phyloP scores from a whole-genome alignment of 2,888 invertebrate species.

The Deilephila porcellus region DNA sequence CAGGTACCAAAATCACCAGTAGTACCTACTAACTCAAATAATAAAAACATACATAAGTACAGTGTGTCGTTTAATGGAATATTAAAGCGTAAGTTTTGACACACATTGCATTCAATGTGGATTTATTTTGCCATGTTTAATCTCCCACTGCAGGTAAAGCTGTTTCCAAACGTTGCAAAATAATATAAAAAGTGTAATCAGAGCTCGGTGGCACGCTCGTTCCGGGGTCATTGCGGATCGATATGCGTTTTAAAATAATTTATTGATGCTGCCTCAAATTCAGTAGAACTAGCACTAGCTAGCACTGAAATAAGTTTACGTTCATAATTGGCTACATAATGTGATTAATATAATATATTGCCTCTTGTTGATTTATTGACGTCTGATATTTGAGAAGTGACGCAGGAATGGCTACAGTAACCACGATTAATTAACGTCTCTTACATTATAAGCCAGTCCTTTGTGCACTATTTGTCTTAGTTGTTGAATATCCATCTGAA shows the following conservation, averaged over 20 bases:
- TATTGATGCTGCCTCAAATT: background rate
- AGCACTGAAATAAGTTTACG: background rate
- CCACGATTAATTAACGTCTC: constrained; percentile 13
- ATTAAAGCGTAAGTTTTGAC: background rate
- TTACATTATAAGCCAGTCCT: background rate
- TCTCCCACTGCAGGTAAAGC: background rate
- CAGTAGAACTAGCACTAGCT: background rate
- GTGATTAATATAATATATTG: background rate
- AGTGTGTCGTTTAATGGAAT: background rate
- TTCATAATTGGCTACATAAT: background rate
- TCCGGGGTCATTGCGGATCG: background rate
- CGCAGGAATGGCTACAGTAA: constrained; percentile 2
- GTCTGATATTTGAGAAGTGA: constrained; percentile 19
- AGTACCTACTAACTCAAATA: background rate
- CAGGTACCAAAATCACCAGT: background rate
- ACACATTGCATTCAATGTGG: background rate
- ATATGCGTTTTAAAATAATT: constrained; percentile 6
- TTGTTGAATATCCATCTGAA: background rate
- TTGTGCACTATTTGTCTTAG: background rate
- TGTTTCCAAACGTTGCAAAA: constrained; percentile 9
- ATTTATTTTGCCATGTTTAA: constrained; percentile 2
- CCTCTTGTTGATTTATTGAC: background rate
- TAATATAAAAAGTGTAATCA: constrained; percentile 13
- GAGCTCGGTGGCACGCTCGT: background rate
- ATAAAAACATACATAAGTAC: background rate